A percentile compares a stretch with the other conserved stretches of the same genome.
Conservation (phyloP, 2,797 vertebrate species). For the Cyclura pinguis region DNA sequence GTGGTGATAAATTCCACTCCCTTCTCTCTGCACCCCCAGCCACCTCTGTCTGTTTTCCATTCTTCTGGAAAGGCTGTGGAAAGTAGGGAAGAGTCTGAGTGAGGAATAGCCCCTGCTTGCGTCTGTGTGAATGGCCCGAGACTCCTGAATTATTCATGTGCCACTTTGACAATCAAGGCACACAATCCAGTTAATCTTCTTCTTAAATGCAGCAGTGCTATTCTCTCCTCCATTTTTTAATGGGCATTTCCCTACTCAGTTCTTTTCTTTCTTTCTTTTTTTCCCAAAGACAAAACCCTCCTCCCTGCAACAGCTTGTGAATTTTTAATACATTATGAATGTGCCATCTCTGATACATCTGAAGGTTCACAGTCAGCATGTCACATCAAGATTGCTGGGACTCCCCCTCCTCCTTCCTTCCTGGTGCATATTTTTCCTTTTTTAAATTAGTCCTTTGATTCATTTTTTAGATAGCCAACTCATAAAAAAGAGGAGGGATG, state of each 20-base stretch:
- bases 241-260: background rate
- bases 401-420: conserved; percentile 41
- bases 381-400: conserved; percentile 49
- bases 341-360: conserved; percentile 52
- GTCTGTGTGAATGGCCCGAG: conserved; percentile 45
- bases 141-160: conserved; percentile 60
- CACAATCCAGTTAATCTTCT: conserved; percentile 61
- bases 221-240: conserved; percentile 52
- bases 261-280: background rate
- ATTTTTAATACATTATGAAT: conserved; percentile 77
- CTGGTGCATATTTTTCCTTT: conserved; percentile 39
- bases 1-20: no score
- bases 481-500: conserved; percentile 7
- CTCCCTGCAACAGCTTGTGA: background rate
- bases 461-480: conserved; percentile 75
- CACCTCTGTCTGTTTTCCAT: background rate
- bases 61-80: conserved; percentile 16
- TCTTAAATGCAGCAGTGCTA: conserved; percentile 46
- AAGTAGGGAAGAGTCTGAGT: conserved; percentile 1
- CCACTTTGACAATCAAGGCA: conserved; percentile 61
- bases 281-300: conserved; percentile 56
- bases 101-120: conserved; percentile 30
- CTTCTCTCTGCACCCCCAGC: background rate
- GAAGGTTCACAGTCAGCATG: conserved; percentile 53
- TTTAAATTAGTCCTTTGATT: conserved; percentile 67